phyloP scores from a whole-genome alignment of 2,888 invertebrate species.

The Drosophila melanocephala region DNA sequence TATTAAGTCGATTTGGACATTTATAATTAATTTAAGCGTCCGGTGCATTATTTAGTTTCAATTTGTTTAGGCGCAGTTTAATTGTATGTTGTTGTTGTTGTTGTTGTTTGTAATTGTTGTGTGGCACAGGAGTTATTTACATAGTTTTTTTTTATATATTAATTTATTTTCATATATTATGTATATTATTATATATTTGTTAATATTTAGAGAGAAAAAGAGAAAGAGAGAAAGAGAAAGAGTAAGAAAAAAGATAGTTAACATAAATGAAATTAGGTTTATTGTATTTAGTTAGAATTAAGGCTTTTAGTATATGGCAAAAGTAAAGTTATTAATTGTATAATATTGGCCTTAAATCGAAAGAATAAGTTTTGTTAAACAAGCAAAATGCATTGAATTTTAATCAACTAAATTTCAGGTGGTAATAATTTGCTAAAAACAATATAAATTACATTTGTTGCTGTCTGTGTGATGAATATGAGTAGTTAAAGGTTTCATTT shows the following conservation, averaged over 20 bases:
- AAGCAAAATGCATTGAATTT: slow-evolving; percentile 73
- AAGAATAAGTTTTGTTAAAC: slow-evolving; percentile 45
- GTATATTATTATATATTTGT: slow-evolving; percentile 20
- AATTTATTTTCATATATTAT: slow-evolving; percentile 8
- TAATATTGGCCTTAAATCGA: slow-evolving; percentile 24
- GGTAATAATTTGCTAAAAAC: slow-evolving; percentile 29
- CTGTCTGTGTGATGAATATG: slow-evolving; percentile 24
- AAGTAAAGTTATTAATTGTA: slow-evolving; percentile 24
- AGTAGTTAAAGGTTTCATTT: slow-evolving; percentile 19
- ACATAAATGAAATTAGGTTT: slow-evolving; percentile 54
- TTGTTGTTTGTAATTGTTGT: slow-evolving; percentile 28
- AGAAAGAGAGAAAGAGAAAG: slow-evolving; percentile 51
- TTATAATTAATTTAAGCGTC: slow-evolving; percentile 77
- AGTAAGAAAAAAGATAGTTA: slow-evolving; percentile 48
- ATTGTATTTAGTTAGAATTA: slow-evolving; percentile 22
- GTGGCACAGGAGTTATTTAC: slow-evolving; percentile 25
- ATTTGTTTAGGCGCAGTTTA: slow-evolving; percentile 23
- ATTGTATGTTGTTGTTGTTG: slow-evolving; percentile 32
- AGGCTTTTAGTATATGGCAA: slow-evolving; percentile 17
- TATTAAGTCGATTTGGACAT: slow-evolving; percentile 11
- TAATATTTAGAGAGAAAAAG: slow-evolving; percentile 37
- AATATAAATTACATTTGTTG: slow-evolving; percentile 27
- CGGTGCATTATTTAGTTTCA: slow-evolving; percentile 69
- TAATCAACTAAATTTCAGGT: slow-evolving; percentile 43
- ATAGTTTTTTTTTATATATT: slow-evolving; percentile 30